phyloP scores from a whole-genome alignment of 2,888 invertebrate species.

The Drosophila vallismaia region DNA sequence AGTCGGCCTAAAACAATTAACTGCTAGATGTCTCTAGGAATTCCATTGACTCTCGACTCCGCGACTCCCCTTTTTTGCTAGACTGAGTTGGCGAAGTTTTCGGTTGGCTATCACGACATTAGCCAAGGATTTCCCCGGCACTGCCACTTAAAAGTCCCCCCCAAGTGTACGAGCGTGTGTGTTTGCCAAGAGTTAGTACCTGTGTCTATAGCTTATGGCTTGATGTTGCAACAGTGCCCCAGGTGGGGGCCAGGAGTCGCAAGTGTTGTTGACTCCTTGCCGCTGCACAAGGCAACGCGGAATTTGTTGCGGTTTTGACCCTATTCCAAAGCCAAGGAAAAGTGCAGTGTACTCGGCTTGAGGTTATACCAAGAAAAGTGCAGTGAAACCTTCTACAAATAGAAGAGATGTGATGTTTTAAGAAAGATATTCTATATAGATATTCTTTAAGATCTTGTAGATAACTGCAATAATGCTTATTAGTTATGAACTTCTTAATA shows the following conservation, averaged over 20 bases:
- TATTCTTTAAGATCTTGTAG: too few species aligned
- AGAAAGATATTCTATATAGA: too few species aligned
- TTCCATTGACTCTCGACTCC: constrained; percentile 40
- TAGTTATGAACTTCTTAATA: too few species aligned
- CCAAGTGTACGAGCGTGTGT: constrained; percentile 30
- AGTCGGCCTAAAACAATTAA: constrained; percentile 32
- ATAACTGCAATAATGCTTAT: too few species aligned
- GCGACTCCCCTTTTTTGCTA: constrained; percentile 38
- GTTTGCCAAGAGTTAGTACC: constrained; percentile 28
- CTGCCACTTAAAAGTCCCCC: constrained; percentile 44
- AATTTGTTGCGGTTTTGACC: constrained; percentile 76
- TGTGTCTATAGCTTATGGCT: constrained; percentile 27
- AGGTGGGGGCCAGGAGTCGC: constrained; percentile 39
- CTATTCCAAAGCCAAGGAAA: constrained; percentile 82
- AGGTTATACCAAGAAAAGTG: neutral
- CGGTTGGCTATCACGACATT: constrained; percentile 73
- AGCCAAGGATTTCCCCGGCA: constrained; percentile 78
- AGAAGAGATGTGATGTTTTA: too few species aligned
- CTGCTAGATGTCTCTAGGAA: constrained; percentile 45
- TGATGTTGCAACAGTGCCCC: constrained; percentile 73
- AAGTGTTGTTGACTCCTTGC: constrained; percentile 75
- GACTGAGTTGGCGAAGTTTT: constrained; percentile 26
- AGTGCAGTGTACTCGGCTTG: constrained; percentile 43
- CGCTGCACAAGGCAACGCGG: constrained; percentile 59
- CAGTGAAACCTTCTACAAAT: neutral